Evolutionary conservation across 2,113 vertebrate genomes (phyloP).

Genomic region (Apistogramma diplotaenia): DNA sequence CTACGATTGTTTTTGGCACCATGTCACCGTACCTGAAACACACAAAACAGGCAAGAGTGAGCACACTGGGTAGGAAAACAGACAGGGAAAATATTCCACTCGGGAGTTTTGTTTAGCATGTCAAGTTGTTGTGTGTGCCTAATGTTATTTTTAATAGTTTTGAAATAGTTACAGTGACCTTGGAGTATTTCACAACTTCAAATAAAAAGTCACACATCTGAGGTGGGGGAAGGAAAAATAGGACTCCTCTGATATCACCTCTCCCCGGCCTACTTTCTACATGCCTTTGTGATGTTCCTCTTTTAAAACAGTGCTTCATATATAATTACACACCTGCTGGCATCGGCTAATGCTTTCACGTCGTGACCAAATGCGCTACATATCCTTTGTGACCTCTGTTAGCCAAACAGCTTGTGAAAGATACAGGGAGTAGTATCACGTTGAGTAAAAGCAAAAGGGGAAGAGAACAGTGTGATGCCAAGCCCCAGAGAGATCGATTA

Average conservation of each 20-base stretch:
- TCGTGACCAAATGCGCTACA: slow-evolving; percentile 54
- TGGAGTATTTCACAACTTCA: slow-evolving; percentile 56
- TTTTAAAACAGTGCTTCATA: slow-evolving; percentile 61
- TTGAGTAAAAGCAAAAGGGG: slow-evolving; percentile 23
- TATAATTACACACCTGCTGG: slow-evolving; percentile 73
- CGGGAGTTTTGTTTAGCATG: not conserved
- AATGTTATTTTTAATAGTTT: slow-evolving; percentile 59
- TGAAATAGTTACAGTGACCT: slow-evolving; percentile 62
- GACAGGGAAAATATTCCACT: not conserved
- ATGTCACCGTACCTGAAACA: slow-evolving; percentile 94
- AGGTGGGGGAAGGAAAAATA: slow-evolving; percentile 68
- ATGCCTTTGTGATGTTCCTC: slow-evolving; percentile 27
- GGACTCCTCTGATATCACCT: slow-evolving; percentile 54
- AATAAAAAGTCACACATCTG: slow-evolving; percentile 50
- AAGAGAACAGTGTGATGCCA: not conserved
- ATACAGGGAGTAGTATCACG: slow-evolving; percentile 47
- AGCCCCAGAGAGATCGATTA: slow-evolving; percentile 34
- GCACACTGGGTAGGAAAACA: not conserved
- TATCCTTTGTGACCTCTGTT: slow-evolving; percentile 60
- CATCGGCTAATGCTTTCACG: slow-evolving; percentile 53
- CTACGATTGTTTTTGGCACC: slow-evolving; percentile 99
- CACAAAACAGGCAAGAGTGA: slow-evolving; percentile 36
- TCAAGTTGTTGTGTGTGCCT: slow-evolving; percentile 12
- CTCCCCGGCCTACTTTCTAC: slow-evolving; percentile 62
- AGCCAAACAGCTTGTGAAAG: slow-evolving; percentile 65